Evolutionary conservation across 2,797 vertebrate species (phyloP).

Genomic region (Taenioides sp.): DNA sequence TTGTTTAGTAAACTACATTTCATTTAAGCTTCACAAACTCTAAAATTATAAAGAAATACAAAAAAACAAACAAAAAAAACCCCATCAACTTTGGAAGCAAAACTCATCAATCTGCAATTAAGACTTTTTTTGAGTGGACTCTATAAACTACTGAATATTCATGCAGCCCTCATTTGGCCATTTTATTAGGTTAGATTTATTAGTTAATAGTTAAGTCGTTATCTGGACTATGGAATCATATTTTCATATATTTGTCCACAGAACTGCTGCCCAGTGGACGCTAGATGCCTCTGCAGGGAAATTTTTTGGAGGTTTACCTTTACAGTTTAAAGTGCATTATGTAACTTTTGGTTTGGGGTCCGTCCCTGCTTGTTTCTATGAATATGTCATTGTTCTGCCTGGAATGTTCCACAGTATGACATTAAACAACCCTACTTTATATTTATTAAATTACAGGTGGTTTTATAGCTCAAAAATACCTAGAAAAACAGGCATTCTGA

Average conservation of each 20-base stretch:
- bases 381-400: no score
- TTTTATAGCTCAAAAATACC: no score
- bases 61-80: background rate
- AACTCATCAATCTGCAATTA: background rate
- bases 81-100: background rate
- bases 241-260: background rate
- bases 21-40: background rate
- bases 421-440: no score
- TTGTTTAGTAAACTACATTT: constrained; percentile 13
- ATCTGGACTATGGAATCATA: background rate
- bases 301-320: background rate
- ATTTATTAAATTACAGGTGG: no score
- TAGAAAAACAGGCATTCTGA: no score
- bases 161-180: background rate
- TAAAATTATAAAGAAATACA: background rate
- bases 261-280: background rate
- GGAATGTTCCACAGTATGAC: no score
- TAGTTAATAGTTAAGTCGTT: background rate
- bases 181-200: background rate
- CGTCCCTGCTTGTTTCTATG: no score
- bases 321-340: background rate
- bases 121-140: background rate
- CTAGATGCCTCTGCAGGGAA: background rate
- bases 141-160: background rate
- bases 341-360: no score